Conservation (phyloP, 2,113 vertebrate genomes). For the Lycaon pictus region DNA sequence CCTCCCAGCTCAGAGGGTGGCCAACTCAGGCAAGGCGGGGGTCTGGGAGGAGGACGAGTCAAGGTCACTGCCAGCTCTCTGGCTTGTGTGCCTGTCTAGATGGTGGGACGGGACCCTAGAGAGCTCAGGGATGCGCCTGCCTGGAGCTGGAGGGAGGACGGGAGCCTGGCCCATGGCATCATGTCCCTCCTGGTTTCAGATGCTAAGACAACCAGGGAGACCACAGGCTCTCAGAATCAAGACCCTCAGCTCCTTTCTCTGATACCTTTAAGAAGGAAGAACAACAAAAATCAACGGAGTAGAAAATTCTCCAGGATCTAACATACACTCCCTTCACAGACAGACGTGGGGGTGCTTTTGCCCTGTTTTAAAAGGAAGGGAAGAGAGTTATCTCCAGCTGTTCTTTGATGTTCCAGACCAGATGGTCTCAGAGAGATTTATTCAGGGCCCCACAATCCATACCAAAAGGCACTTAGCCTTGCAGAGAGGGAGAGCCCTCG, state of each 20-base stretch:
- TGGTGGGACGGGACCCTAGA: rapidly evolving
- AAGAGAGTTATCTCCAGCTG: conserved; percentile 75
- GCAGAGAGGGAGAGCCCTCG: conserved; percentile 5
- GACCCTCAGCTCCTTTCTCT: background rate
- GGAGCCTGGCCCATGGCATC: rapidly evolving
- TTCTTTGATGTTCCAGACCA: conserved; percentile 77
- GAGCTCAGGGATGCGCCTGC: background rate
- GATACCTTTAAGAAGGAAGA: background rate
- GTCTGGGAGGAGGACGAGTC: background rate
- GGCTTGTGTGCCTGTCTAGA: background rate
- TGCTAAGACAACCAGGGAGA: rapidly evolving
- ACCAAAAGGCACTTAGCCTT: conserved; percentile 15
- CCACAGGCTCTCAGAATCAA: background rate
- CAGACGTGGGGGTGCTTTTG: background rate
- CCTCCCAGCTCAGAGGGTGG: background rate
- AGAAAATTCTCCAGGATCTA: conserved; percentile 51
- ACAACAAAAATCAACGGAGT: background rate
- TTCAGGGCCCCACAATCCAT: background rate
- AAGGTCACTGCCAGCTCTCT: background rate
- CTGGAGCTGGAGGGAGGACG: background rate
- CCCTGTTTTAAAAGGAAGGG: conserved; percentile 22
- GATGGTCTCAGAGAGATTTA: conserved; percentile 77
- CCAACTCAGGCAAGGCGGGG: rapidly evolving
- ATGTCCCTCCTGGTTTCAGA: background rate
- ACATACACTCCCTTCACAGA: conserved; percentile 30